These are phyloP conservation scores for Sinocyclocheilus anophthalmus DNA, from an alignment of 2,113 vertebrate species.

Conservation along the genomic window DNA sequence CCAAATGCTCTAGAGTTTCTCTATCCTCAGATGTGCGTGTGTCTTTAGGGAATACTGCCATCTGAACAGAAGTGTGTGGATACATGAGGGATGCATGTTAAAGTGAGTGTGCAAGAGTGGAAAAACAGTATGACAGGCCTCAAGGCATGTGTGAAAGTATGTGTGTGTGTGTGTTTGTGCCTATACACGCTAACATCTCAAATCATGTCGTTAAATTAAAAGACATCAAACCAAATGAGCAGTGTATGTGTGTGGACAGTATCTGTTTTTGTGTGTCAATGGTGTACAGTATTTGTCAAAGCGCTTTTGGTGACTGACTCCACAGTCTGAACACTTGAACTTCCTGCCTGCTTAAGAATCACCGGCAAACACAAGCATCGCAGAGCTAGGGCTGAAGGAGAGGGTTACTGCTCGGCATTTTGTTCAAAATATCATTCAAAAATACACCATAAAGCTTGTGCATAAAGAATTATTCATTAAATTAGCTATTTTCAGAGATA, in stretches of 20 bases:
- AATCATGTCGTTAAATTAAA: neutral
- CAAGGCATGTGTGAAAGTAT: neutral
- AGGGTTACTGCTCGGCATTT: neutral
- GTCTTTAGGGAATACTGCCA: neutral
- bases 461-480: neutral
- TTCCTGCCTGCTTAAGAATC: constrained; percentile 21
- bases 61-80: neutral
- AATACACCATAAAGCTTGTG: neutral
- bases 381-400: neutral
- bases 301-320: constrained; percentile 14
- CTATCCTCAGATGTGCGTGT: neutral
- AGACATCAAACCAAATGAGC: no score
- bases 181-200: neutral
- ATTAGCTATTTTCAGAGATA: neutral
- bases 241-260: neutral
- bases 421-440: neutral
- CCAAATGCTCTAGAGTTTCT: neutral
- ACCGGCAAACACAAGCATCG: constrained; percentile 10
- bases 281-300: neutral
- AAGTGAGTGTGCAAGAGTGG: constrained; percentile 12
- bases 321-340: constrained; percentile 28
- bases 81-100: constrained; percentile 1
- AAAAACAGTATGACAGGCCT: neutral
- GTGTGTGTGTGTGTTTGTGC: neutral
- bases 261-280: neutral